These are phyloP conservation scores for Oceanodroma leucorhoa DNA, from an alignment of 2,797 vertebrate species.

Conservation along the genomic window DNA sequence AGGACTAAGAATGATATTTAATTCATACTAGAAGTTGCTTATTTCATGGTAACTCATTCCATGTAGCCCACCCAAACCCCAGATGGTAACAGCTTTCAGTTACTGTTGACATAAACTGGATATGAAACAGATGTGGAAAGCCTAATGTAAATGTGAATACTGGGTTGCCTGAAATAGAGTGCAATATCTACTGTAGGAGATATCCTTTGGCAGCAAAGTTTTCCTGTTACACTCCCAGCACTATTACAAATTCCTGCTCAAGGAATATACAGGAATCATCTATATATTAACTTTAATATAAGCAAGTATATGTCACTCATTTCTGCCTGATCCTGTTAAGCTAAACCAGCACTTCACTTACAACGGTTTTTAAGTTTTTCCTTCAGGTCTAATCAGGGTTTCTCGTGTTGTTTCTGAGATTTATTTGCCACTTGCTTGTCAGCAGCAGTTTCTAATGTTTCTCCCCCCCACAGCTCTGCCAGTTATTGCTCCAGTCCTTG, in stretches of 20 bases:
- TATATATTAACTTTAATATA: neutral
- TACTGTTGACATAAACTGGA: neutral
- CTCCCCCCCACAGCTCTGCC: neutral
- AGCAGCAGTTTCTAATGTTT: neutral
- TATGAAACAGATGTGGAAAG: constrained; percentile 21
- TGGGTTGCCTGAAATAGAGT: neutral
- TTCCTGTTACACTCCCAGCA: neutral
- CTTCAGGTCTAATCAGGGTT: neutral
- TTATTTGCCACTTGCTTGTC: neutral
- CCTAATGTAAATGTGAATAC: neutral
- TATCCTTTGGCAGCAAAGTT: neutral
- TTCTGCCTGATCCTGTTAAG: neutral
- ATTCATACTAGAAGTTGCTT: neutral
- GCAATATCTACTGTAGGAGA: neutral
- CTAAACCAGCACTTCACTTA: neutral
- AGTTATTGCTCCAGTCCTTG: neutral
- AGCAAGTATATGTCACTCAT: neutral
- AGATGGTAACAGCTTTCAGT: constrained; percentile 2
- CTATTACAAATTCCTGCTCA: neutral
- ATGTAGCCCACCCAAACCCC: neutral
- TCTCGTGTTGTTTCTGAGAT: neutral
- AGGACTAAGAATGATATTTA: neutral
- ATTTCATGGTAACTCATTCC: neutral
- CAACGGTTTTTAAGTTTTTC: neutral
- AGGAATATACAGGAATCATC: neutral